Conservation (phyloP, 2,797 vertebrate species). For the Linurgus olivaceus region DNA sequence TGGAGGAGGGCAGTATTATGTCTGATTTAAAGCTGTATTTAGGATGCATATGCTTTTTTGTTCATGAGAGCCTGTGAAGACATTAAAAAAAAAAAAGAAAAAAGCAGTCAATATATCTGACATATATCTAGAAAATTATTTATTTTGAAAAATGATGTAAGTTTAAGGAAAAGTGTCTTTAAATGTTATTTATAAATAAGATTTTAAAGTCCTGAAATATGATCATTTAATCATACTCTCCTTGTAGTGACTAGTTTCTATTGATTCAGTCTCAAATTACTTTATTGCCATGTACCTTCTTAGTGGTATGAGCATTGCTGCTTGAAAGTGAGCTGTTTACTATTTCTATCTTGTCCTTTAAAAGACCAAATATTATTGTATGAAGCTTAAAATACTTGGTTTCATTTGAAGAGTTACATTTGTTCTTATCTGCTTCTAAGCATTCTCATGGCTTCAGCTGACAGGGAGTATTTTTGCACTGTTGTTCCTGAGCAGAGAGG, state of each 20-base stretch:
- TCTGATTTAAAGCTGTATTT: background rate
- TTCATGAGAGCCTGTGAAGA: background rate
- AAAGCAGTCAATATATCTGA: background rate
- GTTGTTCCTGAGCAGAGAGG: background rate
- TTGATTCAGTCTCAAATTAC: background rate
- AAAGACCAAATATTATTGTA: background rate
- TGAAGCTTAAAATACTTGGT: background rate
- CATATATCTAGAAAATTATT: background rate
- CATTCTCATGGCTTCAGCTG: rapidly evolving
- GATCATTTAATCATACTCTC: background rate
- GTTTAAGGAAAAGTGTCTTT: background rate
- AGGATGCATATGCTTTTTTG: background rate
- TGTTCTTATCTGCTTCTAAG: background rate
- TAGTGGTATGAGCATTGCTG: background rate
- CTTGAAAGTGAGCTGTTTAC: background rate
- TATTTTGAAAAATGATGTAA: background rate
- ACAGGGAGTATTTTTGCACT: background rate
- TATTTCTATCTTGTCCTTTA: background rate
- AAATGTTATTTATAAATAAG: background rate
- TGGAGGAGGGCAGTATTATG: background rate
- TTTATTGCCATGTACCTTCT: background rate
- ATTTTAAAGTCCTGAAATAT: background rate
- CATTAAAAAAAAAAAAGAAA: background rate
- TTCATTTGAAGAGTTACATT: background rate
- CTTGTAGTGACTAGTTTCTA: background rate